A percentile compares a stretch with the other conserved stretches of the same genome.
phyloP scores from a whole-genome alignment of 2,113 vertebrate species.

The Ia io region DNA sequence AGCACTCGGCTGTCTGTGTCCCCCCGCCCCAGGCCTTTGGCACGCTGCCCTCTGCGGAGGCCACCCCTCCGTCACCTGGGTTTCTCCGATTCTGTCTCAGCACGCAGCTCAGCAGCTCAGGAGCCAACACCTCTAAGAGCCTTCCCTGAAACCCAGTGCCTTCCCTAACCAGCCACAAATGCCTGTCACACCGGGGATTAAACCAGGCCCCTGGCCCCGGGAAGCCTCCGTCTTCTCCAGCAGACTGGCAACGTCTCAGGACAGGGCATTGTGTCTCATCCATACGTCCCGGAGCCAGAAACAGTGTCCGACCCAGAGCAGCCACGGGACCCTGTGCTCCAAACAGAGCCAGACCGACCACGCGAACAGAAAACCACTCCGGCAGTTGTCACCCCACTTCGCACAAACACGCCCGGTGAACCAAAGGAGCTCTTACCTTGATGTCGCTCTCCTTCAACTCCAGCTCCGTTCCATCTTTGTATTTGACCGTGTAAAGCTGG shows the following conservation, averaged over 20 bases:
- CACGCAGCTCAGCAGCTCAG: background rate
- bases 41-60: background rate
- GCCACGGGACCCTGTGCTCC: background rate
- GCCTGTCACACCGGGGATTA: background rate
- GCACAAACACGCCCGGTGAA: fast-evolving
- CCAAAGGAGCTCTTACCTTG: slow-evolving; percentile 81
- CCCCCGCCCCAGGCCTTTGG: background rate
- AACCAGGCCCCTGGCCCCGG: background rate
- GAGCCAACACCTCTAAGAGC: background rate
- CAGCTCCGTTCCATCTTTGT: slow-evolving; percentile 97
- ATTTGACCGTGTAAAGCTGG: slow-evolving; percentile 94
- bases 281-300: background rate
- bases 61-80: too few species aligned
- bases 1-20: background rate
- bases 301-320: too few species aligned
- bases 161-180: background rate
- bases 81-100: background rate
- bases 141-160: background rate
- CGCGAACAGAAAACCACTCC: background rate
- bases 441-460: slow-evolving; percentile 92
- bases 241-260: background rate
- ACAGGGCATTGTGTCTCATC: background rate
- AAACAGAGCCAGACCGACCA: background rate
- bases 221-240: background rate
- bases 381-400: background rate